phyloP scores from a whole-genome alignment of 2,797 vertebrate genomes.

The Diplodus puntazzo region DNA sequence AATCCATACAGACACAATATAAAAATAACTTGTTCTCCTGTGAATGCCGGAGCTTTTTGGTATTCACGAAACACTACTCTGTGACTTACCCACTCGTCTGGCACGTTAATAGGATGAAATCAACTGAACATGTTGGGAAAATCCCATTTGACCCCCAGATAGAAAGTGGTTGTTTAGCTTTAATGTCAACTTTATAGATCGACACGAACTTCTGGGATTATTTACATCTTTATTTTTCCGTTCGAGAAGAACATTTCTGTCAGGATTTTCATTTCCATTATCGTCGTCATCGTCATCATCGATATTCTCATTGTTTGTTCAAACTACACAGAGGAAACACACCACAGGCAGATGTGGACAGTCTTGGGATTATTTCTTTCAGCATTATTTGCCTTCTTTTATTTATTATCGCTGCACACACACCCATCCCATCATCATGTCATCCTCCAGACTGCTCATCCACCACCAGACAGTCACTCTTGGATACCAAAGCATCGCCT shows the following conservation, averaged over 20 bases:
- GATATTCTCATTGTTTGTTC: background rate
- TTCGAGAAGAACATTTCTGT: background rate
- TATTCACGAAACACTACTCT: background rate
- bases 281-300: conserved; percentile 10
- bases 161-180: background rate
- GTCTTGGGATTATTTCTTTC: conserved; percentile 38
- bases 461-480: conserved; percentile 79
- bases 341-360: conserved; percentile 42
- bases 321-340: conserved; percentile 29
- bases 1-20: background rate
- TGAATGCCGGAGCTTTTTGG: background rate
- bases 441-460: conserved; percentile 69
- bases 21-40: conserved; percentile 2
- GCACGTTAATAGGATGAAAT: background rate
- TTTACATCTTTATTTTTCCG: conserved; percentile 7
- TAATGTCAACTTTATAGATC: conserved; percentile 4
- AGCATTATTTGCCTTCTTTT: conserved; percentile 63
- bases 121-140: background rate
- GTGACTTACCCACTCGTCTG: conserved; percentile 13
- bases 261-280: conserved; percentile 7
- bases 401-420: conserved; percentile 49
- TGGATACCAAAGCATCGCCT: conserved; percentile 86
- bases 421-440: conserved; percentile 53
- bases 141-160: background rate
- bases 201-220: conserved; percentile 7